Base-by-base conservation (phyloP, 2,113 vertebrate genomes). In the Hemiscyllium ocellatum region DNA sequence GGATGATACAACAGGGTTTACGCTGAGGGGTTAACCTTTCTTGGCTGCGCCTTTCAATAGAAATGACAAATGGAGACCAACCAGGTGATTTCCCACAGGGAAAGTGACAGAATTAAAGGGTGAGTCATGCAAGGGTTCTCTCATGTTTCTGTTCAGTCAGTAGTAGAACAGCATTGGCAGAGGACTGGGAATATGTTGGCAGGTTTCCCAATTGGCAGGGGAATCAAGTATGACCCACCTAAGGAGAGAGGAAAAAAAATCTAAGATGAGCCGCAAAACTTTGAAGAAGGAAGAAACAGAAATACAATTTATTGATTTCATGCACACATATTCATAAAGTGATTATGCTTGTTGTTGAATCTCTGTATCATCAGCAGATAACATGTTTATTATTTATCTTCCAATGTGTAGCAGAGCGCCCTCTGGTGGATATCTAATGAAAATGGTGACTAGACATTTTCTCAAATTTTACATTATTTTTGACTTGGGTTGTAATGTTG, bases 51-150 rank as follows among this genome's bases (percentile, higher is more conserved):
- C 61, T 66, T 66, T 37, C 61, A 66, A 90, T 52, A 29, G 52
- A 93, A 61, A 66, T 66, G 89, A 93, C 65, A 47, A 93, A 50
- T 47, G 68, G 93, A 50, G 93, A 42, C 33, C 61, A 66, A 69
- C n/a, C 90, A 94, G 61, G 65, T 69, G 4, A 69, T 72, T 72
- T 95, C 65, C 10, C 93, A 72, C 68, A 70, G 68, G 93, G 68
- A 95, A 95, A 22, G 66, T 68, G 61, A 93, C 89, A 33, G 52
- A 90, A 66, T 66, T 93, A 93, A 93, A 93, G 61, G n/a, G 33
- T 93, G 89, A 93, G 89, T 93, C 89, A 93, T 93, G 68, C 42
- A 47, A 47, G n/a, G 42, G 66, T 95, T 95, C 93, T 93, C 68
- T 42, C 22, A 29, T 95, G 42, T 20, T 50, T 95, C 68, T 22